Base-by-base conservation (phyloP, 2,113 vertebrate species). In the Malurus elegans region DNA sequence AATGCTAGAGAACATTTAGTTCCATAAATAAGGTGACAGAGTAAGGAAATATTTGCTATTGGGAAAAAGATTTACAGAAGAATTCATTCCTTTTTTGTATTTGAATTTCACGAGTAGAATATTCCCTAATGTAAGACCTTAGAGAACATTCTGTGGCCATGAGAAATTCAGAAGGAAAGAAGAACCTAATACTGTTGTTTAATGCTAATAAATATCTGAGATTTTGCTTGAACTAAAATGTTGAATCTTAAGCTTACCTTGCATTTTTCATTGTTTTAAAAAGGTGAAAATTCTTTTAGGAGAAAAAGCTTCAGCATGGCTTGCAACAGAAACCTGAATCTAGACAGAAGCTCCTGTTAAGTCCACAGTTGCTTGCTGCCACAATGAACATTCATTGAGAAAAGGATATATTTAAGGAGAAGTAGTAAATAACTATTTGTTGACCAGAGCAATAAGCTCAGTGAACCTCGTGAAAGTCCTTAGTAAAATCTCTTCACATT, bases 11-110 rank as follows among this genome's bases (percentile, higher is more conserved):
- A 95, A 95, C 64, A 92, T 90, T 83, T 50, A 70, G 76, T 93
- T 95, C 74, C 84, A 88, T 76, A 95, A 96, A 93, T 94, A 95
- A 91, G 90, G 87, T 92, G 81, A 91, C 56, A 36, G 56, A 90
- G 57, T 76, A 86, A 78, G 72, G 79, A 93, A 96, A 96, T 93
- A 90, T 86, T 95, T 95, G 76, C 67, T 93, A 28, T 69, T 91
- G 42, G 61, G 57, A 80, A 80, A 80, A 66, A 73, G 18, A 86
- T 71, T 53, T 44, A 93, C 32, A 80, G 40, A 91, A 90, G 62
- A 94, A 71, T 53, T 58, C 4, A 80, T 74, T 85, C 14, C 6
- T 80, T 54, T 82, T 62, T 36, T 7, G 1, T 47, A 73, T 71
- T 80, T 88, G 28, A 47, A 88, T 92, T 96, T 92, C 50, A 73